Conservation (phyloP, 1,140 invertebrate species). For the Zaprionus vittiger region DNA sequence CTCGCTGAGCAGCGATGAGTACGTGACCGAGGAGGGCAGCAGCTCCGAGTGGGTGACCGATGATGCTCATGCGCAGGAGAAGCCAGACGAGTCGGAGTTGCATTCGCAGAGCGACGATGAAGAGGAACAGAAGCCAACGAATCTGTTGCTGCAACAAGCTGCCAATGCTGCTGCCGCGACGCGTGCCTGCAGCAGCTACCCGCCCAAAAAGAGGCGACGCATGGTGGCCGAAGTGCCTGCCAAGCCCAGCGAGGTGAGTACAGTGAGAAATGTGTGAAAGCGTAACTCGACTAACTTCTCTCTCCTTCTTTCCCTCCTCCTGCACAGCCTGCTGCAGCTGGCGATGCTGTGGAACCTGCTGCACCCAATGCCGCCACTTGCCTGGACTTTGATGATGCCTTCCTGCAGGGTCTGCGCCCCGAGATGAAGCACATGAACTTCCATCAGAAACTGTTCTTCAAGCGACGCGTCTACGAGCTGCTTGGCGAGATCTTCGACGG, state of each 20-base stretch:
- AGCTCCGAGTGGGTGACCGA: slow-evolving; percentile 36
- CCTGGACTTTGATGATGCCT: slow-evolving; percentile 71
- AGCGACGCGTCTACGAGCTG: slow-evolving; percentile 72
- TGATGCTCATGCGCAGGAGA: slow-evolving; percentile 60
- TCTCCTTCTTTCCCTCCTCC: neutral
- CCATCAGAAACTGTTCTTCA: slow-evolving; percentile 73
- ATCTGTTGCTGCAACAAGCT: too few relatives aligned
- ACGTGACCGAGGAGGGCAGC: slow-evolving; percentile 37
- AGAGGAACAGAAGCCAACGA: slow-evolving; percentile 21
- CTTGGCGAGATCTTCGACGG: slow-evolving; percentile 65
- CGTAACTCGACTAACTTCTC: neutral
- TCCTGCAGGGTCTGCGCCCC: slow-evolving; percentile 69
- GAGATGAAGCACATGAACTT: slow-evolving; percentile 77
- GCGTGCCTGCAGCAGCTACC: slow-evolving; percentile 30
- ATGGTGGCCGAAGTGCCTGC: neutral
- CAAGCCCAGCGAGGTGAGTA: slow-evolving; percentile 23
- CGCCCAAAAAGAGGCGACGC: slow-evolving; percentile 46
- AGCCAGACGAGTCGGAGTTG: slow-evolving; percentile 20
- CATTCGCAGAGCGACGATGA: slow-evolving; percentile 43
- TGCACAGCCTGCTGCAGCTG: neutral
- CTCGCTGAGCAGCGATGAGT: slow-evolving; percentile 48
- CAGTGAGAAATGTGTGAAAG: neutral
- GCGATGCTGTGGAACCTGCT: neutral
- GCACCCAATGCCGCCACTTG: neutral
- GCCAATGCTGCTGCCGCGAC: neutral